phyloP scores from a whole-genome alignment of 2,113 vertebrate genomes.

The Empidonax traillii region DNA sequence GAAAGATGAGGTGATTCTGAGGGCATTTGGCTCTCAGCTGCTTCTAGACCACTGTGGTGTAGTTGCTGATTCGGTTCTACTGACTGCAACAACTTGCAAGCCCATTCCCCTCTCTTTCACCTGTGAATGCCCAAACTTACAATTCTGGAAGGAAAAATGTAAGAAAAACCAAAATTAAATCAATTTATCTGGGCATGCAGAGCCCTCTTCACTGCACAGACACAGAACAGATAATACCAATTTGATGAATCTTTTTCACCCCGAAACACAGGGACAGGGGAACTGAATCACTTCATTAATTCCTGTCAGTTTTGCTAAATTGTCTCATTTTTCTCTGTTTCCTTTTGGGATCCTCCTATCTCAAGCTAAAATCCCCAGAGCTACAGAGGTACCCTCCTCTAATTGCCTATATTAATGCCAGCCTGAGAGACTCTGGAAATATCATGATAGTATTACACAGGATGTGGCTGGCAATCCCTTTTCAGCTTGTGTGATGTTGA shows the following conservation, averaged over 20 bases:
- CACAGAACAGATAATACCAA: not conserved
- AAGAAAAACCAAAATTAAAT: not conserved
- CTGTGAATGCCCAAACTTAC: not conserved
- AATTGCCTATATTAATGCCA: not conserved
- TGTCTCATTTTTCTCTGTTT: conserved; percentile 20
- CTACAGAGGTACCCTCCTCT: not conserved
- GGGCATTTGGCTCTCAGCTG: not conserved
- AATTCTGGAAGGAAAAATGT: not conserved
- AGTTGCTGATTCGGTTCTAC: not conserved
- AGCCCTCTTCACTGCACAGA: not conserved
- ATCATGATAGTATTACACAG: not conserved
- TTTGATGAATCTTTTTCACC: not conserved
- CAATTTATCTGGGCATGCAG: not conserved
- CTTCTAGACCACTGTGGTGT: not conserved
- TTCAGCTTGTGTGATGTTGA: not conserved
- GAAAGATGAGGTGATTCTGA: not conserved
- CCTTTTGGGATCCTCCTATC: not conserved
- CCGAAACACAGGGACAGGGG: not conserved
- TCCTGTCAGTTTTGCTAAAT: conserved; percentile 19
- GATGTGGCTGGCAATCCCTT: not conserved
- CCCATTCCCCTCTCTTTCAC: not conserved
- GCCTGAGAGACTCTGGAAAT: not conserved
- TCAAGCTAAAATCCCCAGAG: conserved; percentile 1
- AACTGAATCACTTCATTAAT: conserved; percentile 22
- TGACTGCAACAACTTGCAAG: not conserved